Evolutionary conservation across 2,888 invertebrate genomes (phyloP).

Genomic region (Hyppa rectilinea): DNA sequence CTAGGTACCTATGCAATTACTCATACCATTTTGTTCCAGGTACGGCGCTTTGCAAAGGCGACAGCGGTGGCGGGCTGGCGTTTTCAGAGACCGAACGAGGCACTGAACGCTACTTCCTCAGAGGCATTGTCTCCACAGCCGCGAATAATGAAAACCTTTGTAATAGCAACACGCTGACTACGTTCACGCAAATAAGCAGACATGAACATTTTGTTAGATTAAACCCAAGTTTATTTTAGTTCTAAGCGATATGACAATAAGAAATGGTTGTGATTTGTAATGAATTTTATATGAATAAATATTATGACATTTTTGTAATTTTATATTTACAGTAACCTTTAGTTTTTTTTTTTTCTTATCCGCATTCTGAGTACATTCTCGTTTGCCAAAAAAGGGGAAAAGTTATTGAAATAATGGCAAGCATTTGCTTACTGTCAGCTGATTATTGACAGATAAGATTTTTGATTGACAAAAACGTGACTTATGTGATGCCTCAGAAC

Average conservation of each 20-base stretch:
- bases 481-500: constrained; percentile 24
- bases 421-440: constrained; percentile 28
- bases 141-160: constrained; percentile 75
- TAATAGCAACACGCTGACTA: constrained; percentile 74
- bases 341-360: too few species aligned
- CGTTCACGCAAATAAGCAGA: constrained; percentile 77
- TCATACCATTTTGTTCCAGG: constrained; percentile 74
- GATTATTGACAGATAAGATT: constrained; percentile 5
- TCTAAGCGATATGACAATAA: constrained; percentile 3
- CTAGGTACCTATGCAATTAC: too few species aligned
- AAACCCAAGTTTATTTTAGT: background rate
- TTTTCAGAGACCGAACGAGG: constrained; percentile 74
- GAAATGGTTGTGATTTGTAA: constrained; percentile 43
- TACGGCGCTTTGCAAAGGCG: constrained; percentile 82
- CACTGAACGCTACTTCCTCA: constrained; percentile 76
- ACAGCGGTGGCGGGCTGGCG: constrained; percentile 84
- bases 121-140: constrained; percentile 81
- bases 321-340: too few species aligned
- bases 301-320: constrained; percentile 21
- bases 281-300: constrained; percentile 21
- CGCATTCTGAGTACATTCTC: too few species aligned
- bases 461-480: constrained; percentile 45
- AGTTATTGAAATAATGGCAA: constrained; percentile 4
- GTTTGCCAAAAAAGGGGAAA: background rate
- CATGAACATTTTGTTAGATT: constrained; percentile 76